A percentile compares a stretch with the other conserved stretches of the same genome.
phyloP scores from a whole-genome alignment of 1,140 invertebrate genomes.

The Alviniconcha marisindica region DNA sequence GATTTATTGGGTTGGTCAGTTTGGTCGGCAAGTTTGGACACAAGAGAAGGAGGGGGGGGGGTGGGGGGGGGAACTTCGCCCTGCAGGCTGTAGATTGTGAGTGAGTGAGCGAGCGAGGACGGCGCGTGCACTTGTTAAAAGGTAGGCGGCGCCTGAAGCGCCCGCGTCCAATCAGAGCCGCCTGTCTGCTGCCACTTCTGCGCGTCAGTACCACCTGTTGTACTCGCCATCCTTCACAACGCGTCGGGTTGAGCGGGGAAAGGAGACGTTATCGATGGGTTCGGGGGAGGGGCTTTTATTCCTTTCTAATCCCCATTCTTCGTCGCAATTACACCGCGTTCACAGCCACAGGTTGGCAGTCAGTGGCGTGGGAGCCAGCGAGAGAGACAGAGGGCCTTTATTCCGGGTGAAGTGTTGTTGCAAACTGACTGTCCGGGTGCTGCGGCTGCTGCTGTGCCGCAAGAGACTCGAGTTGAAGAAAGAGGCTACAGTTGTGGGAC shows the following conservation, averaged over 20 bases:
- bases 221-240: no score
- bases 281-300: not conserved
- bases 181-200: not conserved
- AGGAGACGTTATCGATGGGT: not conserved
- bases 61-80: not conserved
- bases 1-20: not conserved
- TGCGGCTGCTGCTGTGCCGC: no score
- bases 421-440: no score
- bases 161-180: constrained; percentile 11
- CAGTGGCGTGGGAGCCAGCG: not conserved
- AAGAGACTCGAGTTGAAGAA: no score
- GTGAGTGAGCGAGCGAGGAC: not conserved
- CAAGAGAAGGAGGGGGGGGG: not conserved
- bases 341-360: not conserved
- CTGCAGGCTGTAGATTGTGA: not conserved
- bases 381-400: not conserved
- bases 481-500: no score
- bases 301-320: not conserved
- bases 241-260: not conserved
- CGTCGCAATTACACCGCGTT: not conserved
- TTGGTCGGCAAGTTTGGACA: not conserved
- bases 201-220: not conserved
- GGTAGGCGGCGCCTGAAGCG: not conserved
- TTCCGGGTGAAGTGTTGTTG: no score
- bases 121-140: not conserved